phyloP scores from a whole-genome alignment of 2,797 vertebrate genomes.

The Aulostomus chinensis region DNA sequence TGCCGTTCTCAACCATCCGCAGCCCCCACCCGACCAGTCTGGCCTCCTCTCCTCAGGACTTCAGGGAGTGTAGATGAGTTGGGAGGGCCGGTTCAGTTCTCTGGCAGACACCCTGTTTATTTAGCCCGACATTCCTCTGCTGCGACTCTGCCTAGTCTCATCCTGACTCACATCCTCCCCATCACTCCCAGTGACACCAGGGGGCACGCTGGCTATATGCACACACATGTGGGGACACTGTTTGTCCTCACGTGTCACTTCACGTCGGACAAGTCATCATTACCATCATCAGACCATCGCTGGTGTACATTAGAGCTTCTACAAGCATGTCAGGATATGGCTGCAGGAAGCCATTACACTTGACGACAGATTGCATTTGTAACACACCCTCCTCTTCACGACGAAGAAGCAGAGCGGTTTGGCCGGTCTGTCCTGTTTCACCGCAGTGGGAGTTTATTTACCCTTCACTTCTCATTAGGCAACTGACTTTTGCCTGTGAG shows the following conservation, averaged over 20 bases:
- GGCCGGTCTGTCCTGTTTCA: slow-evolving; percentile 50
- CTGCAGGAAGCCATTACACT: slow-evolving; percentile 14
- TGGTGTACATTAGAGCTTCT: neutral
- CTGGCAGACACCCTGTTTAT: slow-evolving; percentile 69
- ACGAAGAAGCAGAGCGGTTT: slow-evolving; percentile 19
- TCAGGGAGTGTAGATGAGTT: slow-evolving; percentile 39
- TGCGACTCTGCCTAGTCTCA: slow-evolving; percentile 61
- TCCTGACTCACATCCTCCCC: slow-evolving; percentile 41
- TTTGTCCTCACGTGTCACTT: neutral
- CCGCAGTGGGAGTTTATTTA: slow-evolving; percentile 60
- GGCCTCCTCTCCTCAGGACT: slow-evolving; percentile 2
- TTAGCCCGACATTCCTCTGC: slow-evolving; percentile 70
- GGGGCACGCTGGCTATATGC: too few species aligned
- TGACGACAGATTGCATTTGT: slow-evolving; percentile 30
- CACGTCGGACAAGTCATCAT: slow-evolving; percentile 5
- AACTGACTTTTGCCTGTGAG: slow-evolving; percentile 21
- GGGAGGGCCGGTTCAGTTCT: slow-evolving; percentile 45
- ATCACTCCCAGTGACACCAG: too few species aligned
- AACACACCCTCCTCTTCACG: neutral
- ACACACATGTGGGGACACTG: neutral
- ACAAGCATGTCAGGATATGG: slow-evolving; percentile 2
- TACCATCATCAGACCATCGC: neutral
- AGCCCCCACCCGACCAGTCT: slow-evolving; percentile 15
- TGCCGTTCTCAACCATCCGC: slow-evolving; percentile 14
- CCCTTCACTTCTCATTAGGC: slow-evolving; percentile 65